phyloP scores from a whole-genome alignment of 2,888 invertebrate genomes.

The Apamea anceps region DNA sequence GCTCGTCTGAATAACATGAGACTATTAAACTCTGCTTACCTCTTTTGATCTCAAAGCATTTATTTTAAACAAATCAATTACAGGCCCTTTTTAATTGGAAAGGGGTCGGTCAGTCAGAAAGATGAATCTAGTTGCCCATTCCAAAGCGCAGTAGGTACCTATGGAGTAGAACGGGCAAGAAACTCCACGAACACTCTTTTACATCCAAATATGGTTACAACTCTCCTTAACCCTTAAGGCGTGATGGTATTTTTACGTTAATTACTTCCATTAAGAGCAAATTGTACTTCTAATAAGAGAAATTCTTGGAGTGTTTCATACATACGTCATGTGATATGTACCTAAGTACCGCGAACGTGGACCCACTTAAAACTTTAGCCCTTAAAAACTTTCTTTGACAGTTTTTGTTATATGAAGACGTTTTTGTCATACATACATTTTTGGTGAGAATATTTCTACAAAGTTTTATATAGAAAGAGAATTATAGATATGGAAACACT shows the following conservation, averaged over 20 bases:
- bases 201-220: neutral
- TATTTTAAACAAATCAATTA: too few relatives aligned
- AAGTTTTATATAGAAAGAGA: neutral
- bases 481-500: neutral
- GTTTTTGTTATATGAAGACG: constrained; percentile 7
- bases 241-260: neutral
- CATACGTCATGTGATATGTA: constrained; percentile 4
- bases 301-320: constrained; percentile 12
- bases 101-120: too few relatives aligned
- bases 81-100: too few relatives aligned
- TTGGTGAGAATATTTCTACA: neutral
- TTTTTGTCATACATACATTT: neutral
- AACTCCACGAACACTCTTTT: too few relatives aligned
- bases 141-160: too few relatives aligned
- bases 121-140: too few relatives aligned
- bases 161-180: too few relatives aligned
- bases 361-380: constrained; percentile 49
- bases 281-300: too few relatives aligned
- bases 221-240: neutral
- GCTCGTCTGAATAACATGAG: neutral
- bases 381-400: constrained; percentile 32
- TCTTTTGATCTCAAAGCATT: neutral
- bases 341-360: neutral
- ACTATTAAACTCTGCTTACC: neutral
- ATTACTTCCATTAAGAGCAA: neutral